Evolutionary conservation across 23 tunicate genomes (phyloP).

Genomic region (Halocynthia aurantium): DNA sequence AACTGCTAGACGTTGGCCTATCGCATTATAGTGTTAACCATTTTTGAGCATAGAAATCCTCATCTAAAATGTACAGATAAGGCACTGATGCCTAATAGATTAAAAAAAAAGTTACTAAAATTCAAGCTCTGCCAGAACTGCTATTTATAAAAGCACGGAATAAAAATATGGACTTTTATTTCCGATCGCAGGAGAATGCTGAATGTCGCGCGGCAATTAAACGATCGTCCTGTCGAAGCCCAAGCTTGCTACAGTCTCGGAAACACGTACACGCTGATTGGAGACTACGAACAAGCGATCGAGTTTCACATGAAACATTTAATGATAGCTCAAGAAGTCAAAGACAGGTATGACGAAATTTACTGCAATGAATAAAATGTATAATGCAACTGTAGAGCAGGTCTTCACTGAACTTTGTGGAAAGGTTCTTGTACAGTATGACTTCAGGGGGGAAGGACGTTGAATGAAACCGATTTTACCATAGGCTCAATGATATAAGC

Average conservation of each 20-base stretch:
- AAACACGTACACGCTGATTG: slow-evolving; percentile 65
- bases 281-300: slow-evolving; percentile 55
- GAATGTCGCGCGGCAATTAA: slow-evolving; percentile 68
- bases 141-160: too few relatives aligned
- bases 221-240: slow-evolving; percentile 78
- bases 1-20: background rate
- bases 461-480: too few relatives aligned
- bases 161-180: too few relatives aligned
- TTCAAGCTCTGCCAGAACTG: too few relatives aligned
- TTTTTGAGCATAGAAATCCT: background rate
- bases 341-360: slow-evolving; percentile 47
- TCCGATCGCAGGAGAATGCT: slow-evolving; percentile 52
- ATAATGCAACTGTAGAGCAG: too few relatives aligned
- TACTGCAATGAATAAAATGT: background rate
- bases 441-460: too few relatives aligned
- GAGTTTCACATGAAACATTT: slow-evolving; percentile 73
- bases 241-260: slow-evolving; percentile 95
- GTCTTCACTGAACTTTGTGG: too few relatives aligned
- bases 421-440: background rate
- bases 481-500: too few relatives aligned
- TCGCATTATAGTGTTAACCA: background rate
- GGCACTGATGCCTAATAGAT: background rate
- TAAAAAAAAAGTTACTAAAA: background rate
- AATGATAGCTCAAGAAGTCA: slow-evolving; percentile 64
- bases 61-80: background rate